Base-by-base conservation (phyloP, 2,113 vertebrate species). In the Brachyhypopomus gauderio region DNA sequence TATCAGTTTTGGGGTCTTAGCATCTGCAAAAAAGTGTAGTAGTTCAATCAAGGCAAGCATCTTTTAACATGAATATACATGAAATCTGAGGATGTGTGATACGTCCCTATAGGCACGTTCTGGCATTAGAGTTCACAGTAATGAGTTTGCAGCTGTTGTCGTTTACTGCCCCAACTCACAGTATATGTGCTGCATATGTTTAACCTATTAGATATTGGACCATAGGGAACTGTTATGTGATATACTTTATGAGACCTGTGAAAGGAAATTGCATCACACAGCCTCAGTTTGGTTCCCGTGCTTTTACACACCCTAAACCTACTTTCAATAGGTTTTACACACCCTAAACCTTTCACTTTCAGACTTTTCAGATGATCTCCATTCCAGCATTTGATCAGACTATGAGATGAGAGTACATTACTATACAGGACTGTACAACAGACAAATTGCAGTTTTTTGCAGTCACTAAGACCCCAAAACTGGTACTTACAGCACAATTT, bases 141-240 rank as follows among this genome's bases (percentile, higher is more conserved):
- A 30, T 59, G 22, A 38, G 22, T 45, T 62, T 67, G 64, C 19
- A 76, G 56, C 73, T 67, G 79, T 41, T 4, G 22, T 11, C 34
- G 9, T 3, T 41, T 70, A 70, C 34, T 30, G 16, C 30, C 12
- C 17, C 16, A n/a, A 23, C 75, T 63, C 67, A 48, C 7, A 41
- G 69, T 38, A 63, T 73, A 60, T 56, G 73, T 45, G 73, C 56
- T 48, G 64, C 81, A 83, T 64, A 55, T 75, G 75, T 78, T 77
- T 48, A 81, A 81, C 63, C 36, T 71, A 75, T 73, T 56, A 75
- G 27, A 66, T 23, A 58, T 34, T 55, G 56, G 34, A 71, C 77
- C 75, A 79, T 48, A 72, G 80, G 25, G 59, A 23, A 0, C 36
- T 72, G 85, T 79, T 72, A 86, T 66, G 23, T 66, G 82, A 81